Base-by-base conservation (phyloP, 2,888 invertebrate genomes). In the Conus canariensis region DNA sequence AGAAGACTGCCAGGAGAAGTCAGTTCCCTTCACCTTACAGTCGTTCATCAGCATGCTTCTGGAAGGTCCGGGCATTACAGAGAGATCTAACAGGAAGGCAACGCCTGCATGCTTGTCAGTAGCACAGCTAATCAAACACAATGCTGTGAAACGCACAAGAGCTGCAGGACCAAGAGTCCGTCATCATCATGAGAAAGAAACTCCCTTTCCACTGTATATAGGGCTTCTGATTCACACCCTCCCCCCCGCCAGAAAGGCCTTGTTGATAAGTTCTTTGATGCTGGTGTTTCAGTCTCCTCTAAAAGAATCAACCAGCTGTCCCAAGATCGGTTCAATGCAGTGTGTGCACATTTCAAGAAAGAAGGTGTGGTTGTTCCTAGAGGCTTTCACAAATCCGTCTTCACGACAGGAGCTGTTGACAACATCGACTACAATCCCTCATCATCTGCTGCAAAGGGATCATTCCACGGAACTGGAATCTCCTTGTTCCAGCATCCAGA, bases 381-480 rank as follows among this genome's bases (percentile, higher is more conserved):
- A 60, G 70, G 82, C 16, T 30, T 91, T 25, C 82, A 67, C 30
- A 56, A 87, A n/a, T 10, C 56, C 30, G 19, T 87, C 4, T 91
- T 91, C 60, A 91, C 85, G 67, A 67, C 60, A 30, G 91, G 83
- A 85, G 90, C 74, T n/a, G 86, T 91, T 56, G 91, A 91, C 87
- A 91, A 90, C 80, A 58, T 92, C 25, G 92, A 92, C 70, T 88
- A 91, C 87, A 91, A 91, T 88, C 89, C 89, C 45, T 88, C 77
- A n/a, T 90, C 90, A 82, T 70, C 85, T 30, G 88, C 91, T 19
- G 45, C 92, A 59, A 77, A 83, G 16, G 74, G 25, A 59, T 91
- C 92, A 14, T 91, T 90, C 74, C 91, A 91, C 89, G 92, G 91
- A 45, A 91, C 92, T 19, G 87, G 89, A 7, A 92, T 92, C 4